Evolutionary conservation across 2,797 vertebrate genomes (phyloP).

Genomic region (Falco biarmicus): DNA sequence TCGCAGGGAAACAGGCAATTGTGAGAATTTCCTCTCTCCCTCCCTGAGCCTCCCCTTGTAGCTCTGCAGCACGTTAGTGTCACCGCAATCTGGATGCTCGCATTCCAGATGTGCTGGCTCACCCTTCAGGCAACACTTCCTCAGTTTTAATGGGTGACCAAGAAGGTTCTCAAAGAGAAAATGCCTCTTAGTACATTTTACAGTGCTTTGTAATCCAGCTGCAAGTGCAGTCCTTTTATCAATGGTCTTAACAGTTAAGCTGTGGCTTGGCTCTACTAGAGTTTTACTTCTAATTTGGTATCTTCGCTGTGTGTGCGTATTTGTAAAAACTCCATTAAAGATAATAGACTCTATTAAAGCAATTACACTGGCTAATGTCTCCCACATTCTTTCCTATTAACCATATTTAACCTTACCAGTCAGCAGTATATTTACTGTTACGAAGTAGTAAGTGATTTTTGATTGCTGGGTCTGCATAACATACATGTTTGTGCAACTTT

Average conservation of each 20-base stretch:
- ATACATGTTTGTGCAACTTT: neutral
- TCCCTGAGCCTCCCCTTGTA: neutral
- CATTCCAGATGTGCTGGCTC: neutral
- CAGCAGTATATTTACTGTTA: neutral
- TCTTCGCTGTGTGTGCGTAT: neutral
- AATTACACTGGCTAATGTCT: neutral
- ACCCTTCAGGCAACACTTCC: neutral
- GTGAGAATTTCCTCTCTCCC: conserved; percentile 59
- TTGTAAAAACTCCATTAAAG: neutral
- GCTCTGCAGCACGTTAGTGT: neutral
- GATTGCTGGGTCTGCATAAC: neutral
- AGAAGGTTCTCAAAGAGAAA: neutral
- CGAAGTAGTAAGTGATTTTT: neutral
- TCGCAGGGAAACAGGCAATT: neutral
- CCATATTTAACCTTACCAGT: neutral
- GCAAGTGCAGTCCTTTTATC: neutral
- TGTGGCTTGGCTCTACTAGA: neutral
- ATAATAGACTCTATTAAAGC: neutral
- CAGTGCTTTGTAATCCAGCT: neutral
- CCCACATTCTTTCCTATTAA: neutral
- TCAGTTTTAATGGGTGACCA: neutral
- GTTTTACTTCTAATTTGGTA: neutral
- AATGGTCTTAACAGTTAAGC: neutral
- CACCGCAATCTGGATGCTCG: neutral
- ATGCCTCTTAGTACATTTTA: neutral